phyloP scores from a whole-genome alignment of 2,888 invertebrate species.

The Platycheirus rosarum region DNA sequence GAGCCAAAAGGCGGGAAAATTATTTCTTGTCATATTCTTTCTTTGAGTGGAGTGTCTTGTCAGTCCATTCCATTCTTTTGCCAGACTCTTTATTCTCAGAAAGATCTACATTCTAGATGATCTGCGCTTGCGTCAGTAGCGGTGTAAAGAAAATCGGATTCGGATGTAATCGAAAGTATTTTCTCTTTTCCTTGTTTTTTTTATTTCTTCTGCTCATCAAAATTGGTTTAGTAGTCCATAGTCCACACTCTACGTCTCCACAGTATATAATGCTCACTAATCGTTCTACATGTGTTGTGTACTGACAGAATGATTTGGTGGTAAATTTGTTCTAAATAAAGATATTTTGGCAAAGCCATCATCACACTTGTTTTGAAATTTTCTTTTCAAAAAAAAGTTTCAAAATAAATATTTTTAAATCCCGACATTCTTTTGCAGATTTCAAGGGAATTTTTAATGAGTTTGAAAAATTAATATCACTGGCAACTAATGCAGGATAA shows the following conservation, averaged over 20 bases:
- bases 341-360: conserved; percentile 54
- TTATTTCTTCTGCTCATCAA: conserved; percentile 32
- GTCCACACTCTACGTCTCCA: too few relatives aligned
- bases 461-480: background rate
- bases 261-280: conserved; percentile 42
- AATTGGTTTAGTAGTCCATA: too few relatives aligned
- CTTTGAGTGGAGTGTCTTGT: background rate
- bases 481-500: too few relatives aligned
- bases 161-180: conserved; percentile 68
- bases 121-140: conserved; percentile 46
- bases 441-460: background rate
- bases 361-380: conserved; percentile 39
- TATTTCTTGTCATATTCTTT: conserved; percentile 27
- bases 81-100: conserved; percentile 27
- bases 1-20: conserved; percentile 70
- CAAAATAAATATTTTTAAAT: background rate
- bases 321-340: conserved; percentile 57
- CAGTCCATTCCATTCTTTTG: conserved; percentile 18
- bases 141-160: conserved; percentile 53
- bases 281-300: conserved; percentile 45
- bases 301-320: conserved; percentile 33
- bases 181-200: too few relatives aligned
- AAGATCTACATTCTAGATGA: conserved; percentile 5
- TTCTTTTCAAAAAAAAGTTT: background rate
- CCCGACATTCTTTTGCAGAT: background rate